Percentiles rank a stretch among this genome's conserved stretches.
These are phyloP conservation scores for Nasonia oneida DNA, from an alignment of 2,888 invertebrate species.

Conservation along the genomic window DNA sequence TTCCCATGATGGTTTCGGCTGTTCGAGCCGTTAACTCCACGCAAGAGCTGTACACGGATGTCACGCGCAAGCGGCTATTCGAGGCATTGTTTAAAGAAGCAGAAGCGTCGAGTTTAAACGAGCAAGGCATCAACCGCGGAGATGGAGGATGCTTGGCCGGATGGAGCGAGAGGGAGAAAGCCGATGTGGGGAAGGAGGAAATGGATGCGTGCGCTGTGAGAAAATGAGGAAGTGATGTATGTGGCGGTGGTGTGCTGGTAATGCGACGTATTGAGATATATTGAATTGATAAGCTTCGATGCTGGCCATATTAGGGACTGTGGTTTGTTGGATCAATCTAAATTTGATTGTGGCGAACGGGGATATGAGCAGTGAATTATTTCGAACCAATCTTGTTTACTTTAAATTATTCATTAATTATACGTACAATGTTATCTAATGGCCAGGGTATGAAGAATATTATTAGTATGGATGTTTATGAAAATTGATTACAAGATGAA, in stretches of 20 bases:
- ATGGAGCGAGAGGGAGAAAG: slow-evolving; percentile 13
- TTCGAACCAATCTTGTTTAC: no score
- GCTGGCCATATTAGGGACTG: not conserved
- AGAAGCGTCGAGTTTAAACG: not conserved
- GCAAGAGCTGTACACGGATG: not conserved
- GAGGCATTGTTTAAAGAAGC: not conserved
- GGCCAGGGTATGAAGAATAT: no score
- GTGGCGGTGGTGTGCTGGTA: not conserved
- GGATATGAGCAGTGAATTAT: no score
- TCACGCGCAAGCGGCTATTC: not conserved
- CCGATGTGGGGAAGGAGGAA: slow-evolving; percentile 43
- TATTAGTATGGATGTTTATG: no score
- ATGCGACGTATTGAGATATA: slow-evolving; percentile 10
- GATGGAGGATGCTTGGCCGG: not conserved
- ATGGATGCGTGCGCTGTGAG: slow-evolving; percentile 37
- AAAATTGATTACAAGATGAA: no score
- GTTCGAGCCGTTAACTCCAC: not conserved
- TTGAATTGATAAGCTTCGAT: slow-evolving; percentile 11
- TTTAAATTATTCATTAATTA: no score
- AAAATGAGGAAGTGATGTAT: slow-evolving; percentile 51
- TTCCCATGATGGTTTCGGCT: not conserved
- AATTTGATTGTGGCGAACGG: no score
- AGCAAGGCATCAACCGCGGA: not conserved
- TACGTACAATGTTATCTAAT: no score
- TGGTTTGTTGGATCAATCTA: not conserved